Conservation (phyloP, 2,888 invertebrate species). For the Agrotis ipsilon region DNA sequence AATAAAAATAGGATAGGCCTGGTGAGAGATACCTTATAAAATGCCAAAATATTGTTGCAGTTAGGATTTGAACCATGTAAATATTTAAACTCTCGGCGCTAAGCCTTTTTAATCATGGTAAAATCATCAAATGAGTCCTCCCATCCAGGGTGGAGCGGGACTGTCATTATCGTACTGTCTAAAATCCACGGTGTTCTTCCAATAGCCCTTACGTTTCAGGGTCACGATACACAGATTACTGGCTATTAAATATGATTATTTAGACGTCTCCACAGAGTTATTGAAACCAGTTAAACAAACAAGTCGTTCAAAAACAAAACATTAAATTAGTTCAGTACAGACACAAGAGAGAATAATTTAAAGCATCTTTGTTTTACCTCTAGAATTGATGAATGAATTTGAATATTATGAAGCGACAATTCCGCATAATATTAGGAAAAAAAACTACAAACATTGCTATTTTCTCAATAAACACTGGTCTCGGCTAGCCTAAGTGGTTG, state of each 20-base stretch:
- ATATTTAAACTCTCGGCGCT: too few species aligned
- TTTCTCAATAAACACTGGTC: background rate
- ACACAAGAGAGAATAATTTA: background rate
- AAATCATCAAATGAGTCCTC: too few species aligned
- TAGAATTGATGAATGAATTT: constrained; percentile 12
- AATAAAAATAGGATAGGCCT: background rate
- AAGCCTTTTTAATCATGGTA: too few species aligned
- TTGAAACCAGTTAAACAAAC: background rate
- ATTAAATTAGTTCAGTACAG: background rate
- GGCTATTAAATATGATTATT: too few species aligned
- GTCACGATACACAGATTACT: too few species aligned
- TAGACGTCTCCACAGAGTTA: background rate
- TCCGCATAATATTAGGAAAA: too few species aligned
- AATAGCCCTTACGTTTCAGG: too few species aligned
- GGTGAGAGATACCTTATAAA: background rate
- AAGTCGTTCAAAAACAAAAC: background rate
- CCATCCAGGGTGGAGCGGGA: too few species aligned
- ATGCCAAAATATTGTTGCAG: background rate
- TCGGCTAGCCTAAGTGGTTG: background rate
- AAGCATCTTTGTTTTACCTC: background rate
- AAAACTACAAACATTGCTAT: background rate
- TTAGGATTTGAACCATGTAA: background rate
- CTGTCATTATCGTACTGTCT: too few species aligned
- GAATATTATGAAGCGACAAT: background rate
- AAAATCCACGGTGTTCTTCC: too few species aligned